phyloP scores from a whole-genome alignment of 1,140 invertebrate species.

The Oryctes rhinoceros region DNA sequence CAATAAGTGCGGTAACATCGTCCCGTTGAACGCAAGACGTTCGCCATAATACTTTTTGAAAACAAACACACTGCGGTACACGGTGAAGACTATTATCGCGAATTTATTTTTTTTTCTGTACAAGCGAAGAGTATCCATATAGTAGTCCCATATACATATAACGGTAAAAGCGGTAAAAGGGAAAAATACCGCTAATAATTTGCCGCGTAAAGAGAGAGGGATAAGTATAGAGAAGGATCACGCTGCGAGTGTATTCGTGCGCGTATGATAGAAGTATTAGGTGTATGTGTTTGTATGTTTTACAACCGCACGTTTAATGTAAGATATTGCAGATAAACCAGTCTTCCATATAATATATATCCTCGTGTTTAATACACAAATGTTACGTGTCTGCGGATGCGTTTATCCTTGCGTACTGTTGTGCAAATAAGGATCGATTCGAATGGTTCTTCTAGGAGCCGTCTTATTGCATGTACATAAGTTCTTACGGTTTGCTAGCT shows the following conservation, averaged over 20 bases:
- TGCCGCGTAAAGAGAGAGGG: background rate
- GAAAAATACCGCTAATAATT: conserved; percentile 32
- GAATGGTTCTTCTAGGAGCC: background rate
- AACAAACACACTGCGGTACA: background rate
- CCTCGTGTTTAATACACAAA: conserved; percentile 32
- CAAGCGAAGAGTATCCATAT: background rate
- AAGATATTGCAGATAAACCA: conserved; percentile 35
- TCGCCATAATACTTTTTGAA: background rate
- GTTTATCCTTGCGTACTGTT: conserved; percentile 12
- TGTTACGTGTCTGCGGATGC: conserved; percentile 21
- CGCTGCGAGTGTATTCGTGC: background rate
- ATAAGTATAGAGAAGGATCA: background rate
- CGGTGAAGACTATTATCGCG: background rate
- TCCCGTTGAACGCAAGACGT: background rate
- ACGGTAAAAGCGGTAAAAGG: conserved; percentile 24
- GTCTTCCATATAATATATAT: conserved; percentile 34
- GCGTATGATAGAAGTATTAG: background rate
- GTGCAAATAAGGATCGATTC: background rate
- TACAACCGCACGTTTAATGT: conserved; percentile 33
- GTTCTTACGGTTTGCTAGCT: too few species aligned
- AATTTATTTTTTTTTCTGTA: background rate
- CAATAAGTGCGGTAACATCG: conserved; percentile 3
- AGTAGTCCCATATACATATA: background rate
- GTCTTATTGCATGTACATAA: too few species aligned
- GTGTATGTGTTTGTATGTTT: conserved; percentile 20